Percentiles rank a stretch among this genome's conserved stretches.
Conservation (phyloP, 2,113 vertebrate species). For the Megalops atlanticus region DNA sequence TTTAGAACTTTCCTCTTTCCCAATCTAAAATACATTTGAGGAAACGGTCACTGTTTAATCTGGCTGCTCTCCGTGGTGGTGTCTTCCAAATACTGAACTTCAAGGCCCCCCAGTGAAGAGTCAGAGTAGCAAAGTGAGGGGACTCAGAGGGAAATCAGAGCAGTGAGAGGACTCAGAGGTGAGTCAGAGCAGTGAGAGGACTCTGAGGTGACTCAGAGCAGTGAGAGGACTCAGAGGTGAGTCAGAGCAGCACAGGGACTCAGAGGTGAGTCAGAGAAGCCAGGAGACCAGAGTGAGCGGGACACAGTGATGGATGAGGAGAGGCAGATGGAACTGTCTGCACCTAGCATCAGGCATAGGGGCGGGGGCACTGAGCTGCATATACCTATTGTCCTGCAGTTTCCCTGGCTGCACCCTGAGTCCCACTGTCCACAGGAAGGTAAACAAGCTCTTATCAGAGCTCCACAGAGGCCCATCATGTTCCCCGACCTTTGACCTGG, state of each 20-base stretch:
- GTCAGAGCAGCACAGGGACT: not conserved
- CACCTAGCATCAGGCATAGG: conserved; percentile 46
- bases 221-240: not conserved
- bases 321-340: conserved; percentile 59
- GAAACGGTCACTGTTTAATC: too few relatives aligned
- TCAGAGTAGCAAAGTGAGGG: too few relatives aligned
- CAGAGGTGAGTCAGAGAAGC: not conserved
- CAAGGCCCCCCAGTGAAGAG: too few relatives aligned
- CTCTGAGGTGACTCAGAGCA: not conserved
- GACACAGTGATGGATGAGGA: not conserved
- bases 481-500: conserved; percentile 51
- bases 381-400: conserved; percentile 78
- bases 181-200: not conserved
- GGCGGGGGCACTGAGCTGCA: conserved; percentile 21
- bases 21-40: too few relatives aligned
- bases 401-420: conserved; percentile 74
- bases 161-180: too few relatives aligned
- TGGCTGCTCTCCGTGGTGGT: too few relatives aligned
- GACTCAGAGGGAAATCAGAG: too few relatives aligned
- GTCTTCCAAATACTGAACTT: too few relatives aligned
- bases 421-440: conserved; percentile 86
- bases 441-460: conserved; percentile 89
- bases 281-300: too few relatives aligned
- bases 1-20: too few relatives aligned
- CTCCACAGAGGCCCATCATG: conserved; percentile 71